Conservation (phyloP, 2,797 vertebrate genomes). For the Poeciliopsis gracilis region DNA sequence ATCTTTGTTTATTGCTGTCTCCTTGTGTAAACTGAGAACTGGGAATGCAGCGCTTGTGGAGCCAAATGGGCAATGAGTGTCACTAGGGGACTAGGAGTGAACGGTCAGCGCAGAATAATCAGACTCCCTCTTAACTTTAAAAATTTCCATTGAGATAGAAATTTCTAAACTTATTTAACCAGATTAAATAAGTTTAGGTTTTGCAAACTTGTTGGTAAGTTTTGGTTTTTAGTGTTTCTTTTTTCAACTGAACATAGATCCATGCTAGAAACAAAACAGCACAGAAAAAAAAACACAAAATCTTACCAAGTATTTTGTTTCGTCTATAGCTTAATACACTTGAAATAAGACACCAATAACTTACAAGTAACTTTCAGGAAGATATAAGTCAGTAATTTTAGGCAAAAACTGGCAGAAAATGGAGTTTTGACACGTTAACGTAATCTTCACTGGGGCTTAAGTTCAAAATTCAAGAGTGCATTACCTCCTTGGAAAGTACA, state of each 20-base stretch:
- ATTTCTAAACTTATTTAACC: not conserved
- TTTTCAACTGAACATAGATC: not conserved
- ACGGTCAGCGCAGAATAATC: conserved; percentile 13
- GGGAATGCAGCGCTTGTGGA: conserved; percentile 20
- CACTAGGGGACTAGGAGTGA: conserved; percentile 1
- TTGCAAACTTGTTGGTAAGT: not conserved
- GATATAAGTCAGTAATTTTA: no score
- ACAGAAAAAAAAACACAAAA: no score
- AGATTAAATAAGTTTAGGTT: not conserved
- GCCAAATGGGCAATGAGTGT: conserved; percentile 45
- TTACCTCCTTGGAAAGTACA: conserved; percentile 24
- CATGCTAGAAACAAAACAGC: not conserved
- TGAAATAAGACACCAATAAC: no score
- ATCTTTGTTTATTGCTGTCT: conserved; percentile 66
- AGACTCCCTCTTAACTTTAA: conserved; percentile 6
- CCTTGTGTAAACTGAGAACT: conserved; percentile 45
- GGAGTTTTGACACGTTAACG: not conserved
- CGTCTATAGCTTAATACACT: no score
- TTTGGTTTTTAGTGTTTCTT: not conserved
- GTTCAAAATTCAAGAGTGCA: conserved; percentile 16
- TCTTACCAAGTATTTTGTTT: no score
- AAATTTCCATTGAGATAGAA: not conserved
- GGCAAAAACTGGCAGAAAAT: not conserved
- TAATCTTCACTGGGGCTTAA: not conserved
- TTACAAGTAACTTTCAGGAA: no score